Base-by-base conservation (phyloP, 2,888 invertebrate species). In the Glaucopsyche alexis region DNA sequence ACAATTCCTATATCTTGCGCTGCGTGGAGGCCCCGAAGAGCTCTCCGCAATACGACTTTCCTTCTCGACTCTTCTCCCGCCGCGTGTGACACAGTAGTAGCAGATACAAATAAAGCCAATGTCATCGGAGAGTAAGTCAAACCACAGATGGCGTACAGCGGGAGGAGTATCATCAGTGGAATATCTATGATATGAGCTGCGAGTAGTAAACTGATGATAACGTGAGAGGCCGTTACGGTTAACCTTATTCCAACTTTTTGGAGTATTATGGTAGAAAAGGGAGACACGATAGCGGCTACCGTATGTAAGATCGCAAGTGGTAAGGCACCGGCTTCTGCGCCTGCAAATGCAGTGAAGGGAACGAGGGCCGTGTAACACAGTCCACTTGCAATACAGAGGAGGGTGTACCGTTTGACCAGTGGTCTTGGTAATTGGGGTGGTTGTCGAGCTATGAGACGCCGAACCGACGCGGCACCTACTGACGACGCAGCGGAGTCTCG, bases 391-490 rank as follows among this genome's bases (percentile, higher is more conserved):
- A 94, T 76, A 84, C 95, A 92, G 77, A 95, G 84, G 74, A 95
- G 84, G 55, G 94, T 84, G 82, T 95, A 89, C 78, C 88, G 86
- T 87, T 83, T 80, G 84, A 93, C 85, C 80, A 93, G 76, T 78
- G 93, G 81, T 84, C 91, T 81, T 83, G 94, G 93, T 84, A 94
- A 77, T 88, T 93, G 81, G 83, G 90, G 81, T 0, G 93, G 91
- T 49, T 86, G 91, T 52, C 90, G 79, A 0, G 96, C 95, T 72
- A 97, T 94, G 14, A 97, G 91, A 0, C 96, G 94, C 5, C 96
- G 94, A 11, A 97, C 96, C 0, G 97, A 97, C 0, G 96, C 96
- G 0, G 96, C 96, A 1, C 96, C 96, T 47, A 96, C 95, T 0
- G 96, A 96, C 71, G 96, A 96, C 42, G 95, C 94, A 72, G 95